Percentiles rank a stretch among this genome's conserved stretches.
Conservation (phyloP, 1,140 invertebrate genomes). For the Cylas formicarius region DNA sequence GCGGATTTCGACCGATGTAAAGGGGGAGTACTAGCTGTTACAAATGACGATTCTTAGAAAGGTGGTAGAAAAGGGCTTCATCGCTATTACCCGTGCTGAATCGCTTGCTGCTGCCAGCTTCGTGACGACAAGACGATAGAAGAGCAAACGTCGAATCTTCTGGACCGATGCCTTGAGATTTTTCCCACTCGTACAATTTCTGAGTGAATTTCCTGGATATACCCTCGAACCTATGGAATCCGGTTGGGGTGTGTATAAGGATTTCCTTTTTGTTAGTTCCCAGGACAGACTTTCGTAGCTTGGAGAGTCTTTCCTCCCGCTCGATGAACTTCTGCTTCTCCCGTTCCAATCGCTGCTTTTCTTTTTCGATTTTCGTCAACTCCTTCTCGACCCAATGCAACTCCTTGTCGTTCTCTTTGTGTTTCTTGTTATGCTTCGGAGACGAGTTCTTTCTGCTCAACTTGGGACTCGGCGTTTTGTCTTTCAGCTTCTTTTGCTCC, state of each 20-base stretch:
- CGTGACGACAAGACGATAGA: slow-evolving; percentile 51
- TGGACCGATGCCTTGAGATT: slow-evolving; percentile 68
- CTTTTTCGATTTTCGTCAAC: slow-evolving; percentile 54
- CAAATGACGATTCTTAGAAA: neutral
- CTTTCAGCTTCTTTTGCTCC: slow-evolving; percentile 30
- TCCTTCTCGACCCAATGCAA: slow-evolving; percentile 54
- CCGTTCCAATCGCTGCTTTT: slow-evolving; percentile 54
- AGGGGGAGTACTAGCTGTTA: slow-evolving; percentile 11
- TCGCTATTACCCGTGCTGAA: too few relatives aligned
- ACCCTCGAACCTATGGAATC: slow-evolving; percentile 75
- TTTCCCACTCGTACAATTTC: slow-evolving; percentile 87
- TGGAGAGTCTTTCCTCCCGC: slow-evolving; percentile 54
- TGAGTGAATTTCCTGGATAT: slow-evolving; percentile 81
- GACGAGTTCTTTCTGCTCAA: slow-evolving; percentile 27
- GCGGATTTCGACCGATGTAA: slow-evolving; percentile 62
- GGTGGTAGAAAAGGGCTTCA: too few relatives aligned
- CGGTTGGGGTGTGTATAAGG: slow-evolving; percentile 69
- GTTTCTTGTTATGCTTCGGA: slow-evolving; percentile 27
- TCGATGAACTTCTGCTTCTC: slow-evolving; percentile 55
- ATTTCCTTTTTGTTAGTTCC: slow-evolving; percentile 57
- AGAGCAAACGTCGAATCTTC: slow-evolving; percentile 74
- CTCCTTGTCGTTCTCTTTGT: slow-evolving; percentile 40
- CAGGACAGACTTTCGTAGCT: slow-evolving; percentile 52
- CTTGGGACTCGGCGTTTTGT: slow-evolving; percentile 40
- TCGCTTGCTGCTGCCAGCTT: neutral